Evolutionary conservation across 1,140 invertebrate genomes (phyloP), one percentile per base, ranked within the genome.

Genomic region (Argopecten irradians): DNA sequence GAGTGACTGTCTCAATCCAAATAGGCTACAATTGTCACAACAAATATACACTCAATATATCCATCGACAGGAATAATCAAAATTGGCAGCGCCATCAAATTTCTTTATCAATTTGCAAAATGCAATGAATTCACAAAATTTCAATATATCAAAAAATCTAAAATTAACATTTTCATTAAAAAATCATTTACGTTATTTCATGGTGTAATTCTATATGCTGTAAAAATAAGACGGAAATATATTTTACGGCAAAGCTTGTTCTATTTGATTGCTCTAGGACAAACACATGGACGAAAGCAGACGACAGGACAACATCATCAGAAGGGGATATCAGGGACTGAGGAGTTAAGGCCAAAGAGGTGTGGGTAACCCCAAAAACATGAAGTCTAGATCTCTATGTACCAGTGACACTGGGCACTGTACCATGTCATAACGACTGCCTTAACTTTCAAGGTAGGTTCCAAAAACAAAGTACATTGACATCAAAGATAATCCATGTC

Each of bases 1-100:
- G 55, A 71, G 55, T 71, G 55, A 28, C 55, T n/a, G 28, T 71
- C 55, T 71, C 55, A 71, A 71, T 71, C 55, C 55, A 71, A 71
- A 71, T 71, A 71, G 55, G 55, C 55, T 71, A 71, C 55, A 71
- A 71, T 7, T 71, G 55, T 71, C 55, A 71, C 55, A 71, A 71
- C 55, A 71, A 71, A 71, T 71, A 71, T 71, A 71, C 55, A 71
- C 55, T 71, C 55, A 71, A 55, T 55, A 55, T 55, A 55, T 55
- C 22, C 22, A 55, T 55, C 22, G n/a, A 71, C 55, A 28, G n/a
- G 55, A 3, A 28, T 71, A 22, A 71, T 71, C 55, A 71, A 71
- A 71, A 71, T 28, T 8, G 55, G 5, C 55, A 71, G 55, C 1
- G n/a, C n/a, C 55, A 71, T 71, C 55, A 71, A n/a, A 28, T 71